Conservation (phyloP, 2,888 invertebrate species). For the Lepeophtheirus nordmannii region DNA sequence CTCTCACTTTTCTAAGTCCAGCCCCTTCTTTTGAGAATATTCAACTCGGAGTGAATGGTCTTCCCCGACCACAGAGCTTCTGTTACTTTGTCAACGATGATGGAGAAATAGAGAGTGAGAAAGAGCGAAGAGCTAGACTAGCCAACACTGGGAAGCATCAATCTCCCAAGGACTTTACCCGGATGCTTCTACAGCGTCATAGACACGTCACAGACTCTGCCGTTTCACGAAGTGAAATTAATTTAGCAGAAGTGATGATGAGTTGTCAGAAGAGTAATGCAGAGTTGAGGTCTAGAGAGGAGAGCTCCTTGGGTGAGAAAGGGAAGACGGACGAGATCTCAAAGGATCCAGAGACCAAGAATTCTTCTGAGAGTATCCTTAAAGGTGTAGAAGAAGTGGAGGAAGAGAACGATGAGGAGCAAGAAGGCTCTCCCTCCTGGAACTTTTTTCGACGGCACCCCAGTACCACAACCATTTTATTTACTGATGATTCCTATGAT, state of each 20-base stretch:
- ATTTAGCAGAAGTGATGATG: no score
- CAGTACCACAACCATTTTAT: constrained; percentile 13
- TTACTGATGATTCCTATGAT: constrained; percentile 3
- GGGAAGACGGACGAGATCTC: neutral
- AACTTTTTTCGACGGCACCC: neutral
- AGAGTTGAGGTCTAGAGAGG: no score
- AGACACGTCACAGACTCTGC: neutral
- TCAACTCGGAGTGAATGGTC: neutral
- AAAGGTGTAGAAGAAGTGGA: neutral
- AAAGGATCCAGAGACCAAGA: neutral
- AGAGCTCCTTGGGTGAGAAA: no score
- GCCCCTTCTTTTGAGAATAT: neutral
- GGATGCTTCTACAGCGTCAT: neutral
- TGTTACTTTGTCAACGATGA: neutral
- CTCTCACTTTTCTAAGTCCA: neutral
- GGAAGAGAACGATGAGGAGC: neutral
- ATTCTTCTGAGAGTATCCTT: neutral
- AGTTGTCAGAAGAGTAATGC: no score
- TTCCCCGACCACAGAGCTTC: constrained; percentile 3
- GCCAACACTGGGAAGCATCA: neutral
- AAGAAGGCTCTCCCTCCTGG: constrained; percentile 3
- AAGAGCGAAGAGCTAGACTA: neutral
- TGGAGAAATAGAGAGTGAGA: neutral
- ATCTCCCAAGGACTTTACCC: neutral
- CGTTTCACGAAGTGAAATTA: no score